Evolutionary conservation across 2,797 vertebrate species (phyloP), one percentile per base, ranked within the genome.

Genomic region (Miopithecus talapoin): DNA sequence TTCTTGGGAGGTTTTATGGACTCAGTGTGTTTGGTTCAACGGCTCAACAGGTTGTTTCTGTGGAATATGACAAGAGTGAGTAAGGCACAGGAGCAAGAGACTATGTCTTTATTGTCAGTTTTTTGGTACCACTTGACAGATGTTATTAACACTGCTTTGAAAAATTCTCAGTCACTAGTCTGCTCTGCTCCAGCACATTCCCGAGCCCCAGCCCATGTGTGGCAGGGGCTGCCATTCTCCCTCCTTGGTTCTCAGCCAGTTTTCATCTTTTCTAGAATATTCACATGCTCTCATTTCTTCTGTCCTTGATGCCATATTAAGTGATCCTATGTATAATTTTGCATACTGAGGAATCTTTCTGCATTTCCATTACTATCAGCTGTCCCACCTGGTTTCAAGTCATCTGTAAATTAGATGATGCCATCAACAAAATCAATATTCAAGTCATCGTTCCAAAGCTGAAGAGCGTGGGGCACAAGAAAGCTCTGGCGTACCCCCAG

Each of bases 401-500:
- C 68, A 24, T n/a, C 43, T 28, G 76, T 48, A 41, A 39, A 50
- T 53, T 0, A 59, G 53, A 57, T 24, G 80, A 88, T 2, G 24
- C 24, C 7, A 16, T 7, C 36, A 17, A 55, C 22, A 16, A 70
- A 41, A 50, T 88, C 70, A 61, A 22, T 12, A 41, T 16, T 17
- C 53, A 6, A 50, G 43, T 22, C 78, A 72, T 0, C 5, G 57
- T 26, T 26, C n/a, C 50, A 36, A 72, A 1, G 41, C 2, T 33
- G 50, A 57, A 6, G 57, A 43, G 30, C 57, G 6, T 1, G 30
- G 16, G 39, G 68, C 4, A 36, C 22, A 81, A 64, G 50, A 68
- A 46, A 4, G 55, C 39, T n/a, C 5, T 1, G 61, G 46, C 0
- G 0, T n/a, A 22, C 0, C 46, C 26, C 24, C 14, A 11, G 41